These are phyloP conservation scores for Dinomys branickii DNA, from an alignment of 2,113 vertebrate genomes.

Conservation along the genomic window DNA sequence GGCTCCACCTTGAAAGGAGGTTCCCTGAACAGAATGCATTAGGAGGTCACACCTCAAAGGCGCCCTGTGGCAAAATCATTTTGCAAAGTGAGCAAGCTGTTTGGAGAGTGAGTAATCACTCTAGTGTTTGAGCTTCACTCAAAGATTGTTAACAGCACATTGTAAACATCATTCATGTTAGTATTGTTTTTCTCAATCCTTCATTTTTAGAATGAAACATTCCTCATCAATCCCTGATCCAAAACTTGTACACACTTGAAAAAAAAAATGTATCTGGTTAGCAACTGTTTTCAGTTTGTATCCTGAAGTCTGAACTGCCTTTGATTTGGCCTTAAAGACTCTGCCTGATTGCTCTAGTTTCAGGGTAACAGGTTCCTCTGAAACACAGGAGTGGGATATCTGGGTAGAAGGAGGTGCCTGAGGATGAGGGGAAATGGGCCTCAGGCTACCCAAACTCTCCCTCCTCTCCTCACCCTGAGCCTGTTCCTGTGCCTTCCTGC, in stretches of 20 bases:
- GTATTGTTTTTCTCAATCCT: slow-evolving; percentile 34
- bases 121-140: slow-evolving; percentile 55
- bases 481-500: not conserved
- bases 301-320: not conserved
- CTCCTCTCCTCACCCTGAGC: not conserved
- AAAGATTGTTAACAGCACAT: slow-evolving; percentile 56
- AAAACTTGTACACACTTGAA: slow-evolving; percentile 19
- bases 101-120: slow-evolving; percentile 65
- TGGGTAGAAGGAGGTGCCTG: not conserved
- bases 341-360: not conserved
- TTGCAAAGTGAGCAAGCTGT: slow-evolving; percentile 57
- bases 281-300: slow-evolving; percentile 46
- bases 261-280: slow-evolving; percentile 1
- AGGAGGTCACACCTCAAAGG: slow-evolving; percentile 58
- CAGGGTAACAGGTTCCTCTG: not conserved
- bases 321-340: slow-evolving; percentile 46
- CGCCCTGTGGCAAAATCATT: slow-evolving; percentile 50
- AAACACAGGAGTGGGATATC: slow-evolving; percentile 1
- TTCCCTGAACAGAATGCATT: slow-evolving; percentile 8
- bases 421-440: not conserved
- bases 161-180: slow-evolving; percentile 65
- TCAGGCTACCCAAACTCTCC: not conserved
- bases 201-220: slow-evolving; percentile 57
- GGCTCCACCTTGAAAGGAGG: not conserved
- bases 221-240: slow-evolving; percentile 3